These are phyloP conservation scores for Cotesia typhae DNA, from an alignment of 1,140 invertebrate genomes.

Conservation along the genomic window DNA sequence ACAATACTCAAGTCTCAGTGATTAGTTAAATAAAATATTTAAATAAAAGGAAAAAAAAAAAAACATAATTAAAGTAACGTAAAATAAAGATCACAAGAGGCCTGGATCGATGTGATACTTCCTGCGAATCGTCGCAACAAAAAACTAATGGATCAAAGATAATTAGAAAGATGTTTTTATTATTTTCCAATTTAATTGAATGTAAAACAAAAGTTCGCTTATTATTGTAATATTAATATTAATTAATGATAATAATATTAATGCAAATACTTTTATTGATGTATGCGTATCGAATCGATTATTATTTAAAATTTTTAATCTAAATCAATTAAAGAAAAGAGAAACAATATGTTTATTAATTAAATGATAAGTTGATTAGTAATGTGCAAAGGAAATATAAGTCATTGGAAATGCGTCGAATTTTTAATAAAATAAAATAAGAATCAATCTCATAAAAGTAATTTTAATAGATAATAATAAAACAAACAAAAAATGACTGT, in stretches of 20 bases:
- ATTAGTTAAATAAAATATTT: constrained; percentile 5
- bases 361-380: background rate
- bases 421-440: constrained; percentile 1
- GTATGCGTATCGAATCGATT: background rate
- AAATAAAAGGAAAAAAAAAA: background rate
- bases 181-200: constrained; percentile 5
- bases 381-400: constrained; percentile 7
- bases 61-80: background rate
- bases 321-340: background rate
- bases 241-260: background rate
- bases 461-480: constrained; percentile 7
- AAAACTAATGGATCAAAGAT: background rate
- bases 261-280: constrained; percentile 6
- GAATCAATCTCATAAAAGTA: background rate
- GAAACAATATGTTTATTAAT: background rate
- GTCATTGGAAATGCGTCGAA: background rate
- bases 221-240: background rate
- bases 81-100: constrained; percentile 2
- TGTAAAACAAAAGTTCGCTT: too few relatives aligned
- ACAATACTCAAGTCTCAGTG: background rate
- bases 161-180: constrained; percentile 22
- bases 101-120: constrained; percentile 23
- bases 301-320: background rate
- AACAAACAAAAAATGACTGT: background rate
- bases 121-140: too few relatives aligned